phyloP scores from a whole-genome alignment of 2,797 vertebrate species.

The Discoglossus pictus region DNA sequence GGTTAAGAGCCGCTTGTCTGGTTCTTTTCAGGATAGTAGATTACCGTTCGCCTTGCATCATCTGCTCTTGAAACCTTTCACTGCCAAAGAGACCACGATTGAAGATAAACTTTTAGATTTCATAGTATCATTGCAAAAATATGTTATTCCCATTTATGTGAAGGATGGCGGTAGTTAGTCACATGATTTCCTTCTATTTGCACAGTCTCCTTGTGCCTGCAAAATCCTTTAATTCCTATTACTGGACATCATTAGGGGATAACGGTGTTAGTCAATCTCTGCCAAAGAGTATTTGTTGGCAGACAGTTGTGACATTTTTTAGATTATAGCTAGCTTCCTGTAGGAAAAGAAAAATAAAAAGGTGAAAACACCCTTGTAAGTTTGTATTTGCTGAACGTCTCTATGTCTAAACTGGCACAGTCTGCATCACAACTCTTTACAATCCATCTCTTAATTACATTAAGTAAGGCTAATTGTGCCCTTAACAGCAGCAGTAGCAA shows the following conservation, averaged over 20 bases:
- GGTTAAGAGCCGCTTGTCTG: too few relatives aligned
- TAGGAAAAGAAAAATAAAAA: conserved; percentile 57
- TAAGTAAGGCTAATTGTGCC: too few relatives aligned
- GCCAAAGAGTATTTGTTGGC: conserved; percentile 45
- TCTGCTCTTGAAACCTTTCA: not conserved
- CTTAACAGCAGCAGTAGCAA: too few relatives aligned
- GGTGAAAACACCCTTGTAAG: conserved; percentile 52
- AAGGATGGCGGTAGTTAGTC: not conserved
- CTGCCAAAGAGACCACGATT: not conserved
- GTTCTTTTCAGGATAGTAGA: too few relatives aligned
- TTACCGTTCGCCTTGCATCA: not conserved
- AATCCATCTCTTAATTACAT: too few relatives aligned
- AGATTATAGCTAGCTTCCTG: conserved; percentile 53
- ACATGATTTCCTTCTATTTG: conserved; percentile 13
- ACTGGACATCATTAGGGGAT: conserved; percentile 20
- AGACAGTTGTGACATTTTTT: conserved; percentile 22
- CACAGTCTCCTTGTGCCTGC: conserved; percentile 16
- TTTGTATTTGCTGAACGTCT: conserved; percentile 48
- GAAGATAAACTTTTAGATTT: not conserved
- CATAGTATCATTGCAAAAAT: not conserved
- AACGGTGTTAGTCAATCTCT: conserved; percentile 13
- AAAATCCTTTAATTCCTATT: conserved; percentile 43
- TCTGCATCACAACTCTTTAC: too few relatives aligned
- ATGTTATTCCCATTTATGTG: too few relatives aligned
- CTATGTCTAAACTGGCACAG: conserved; percentile 37